Conservation (phyloP, 2,113 vertebrate genomes). For the Lasiurus borealis region DNA sequence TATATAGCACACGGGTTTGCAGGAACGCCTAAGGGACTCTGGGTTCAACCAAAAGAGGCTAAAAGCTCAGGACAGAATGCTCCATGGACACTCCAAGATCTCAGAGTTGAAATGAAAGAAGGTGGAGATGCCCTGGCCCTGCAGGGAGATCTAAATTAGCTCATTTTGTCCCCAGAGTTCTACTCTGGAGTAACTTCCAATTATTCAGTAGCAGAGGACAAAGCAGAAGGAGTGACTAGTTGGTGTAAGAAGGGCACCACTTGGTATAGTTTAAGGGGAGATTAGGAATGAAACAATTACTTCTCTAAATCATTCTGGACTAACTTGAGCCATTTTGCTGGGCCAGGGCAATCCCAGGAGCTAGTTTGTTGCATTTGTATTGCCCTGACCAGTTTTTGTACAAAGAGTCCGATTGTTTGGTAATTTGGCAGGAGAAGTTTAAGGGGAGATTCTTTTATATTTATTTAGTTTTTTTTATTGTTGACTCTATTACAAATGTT, state of each 20-base stretch:
- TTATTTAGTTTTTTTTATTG: not conserved
- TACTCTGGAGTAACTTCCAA: not conserved
- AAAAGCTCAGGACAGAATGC: not conserved
- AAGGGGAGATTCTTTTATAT: not conserved
- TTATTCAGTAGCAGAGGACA: not conserved
- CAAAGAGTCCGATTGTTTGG: constrained; percentile 72
- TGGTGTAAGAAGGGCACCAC: constrained; percentile 7
- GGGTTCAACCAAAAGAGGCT: not conserved
- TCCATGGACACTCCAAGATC: not conserved
- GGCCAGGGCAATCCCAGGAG: not conserved
- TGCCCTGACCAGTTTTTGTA: constrained; percentile 76
- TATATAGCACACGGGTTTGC: not conserved
- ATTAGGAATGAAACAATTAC: constrained; percentile 34
- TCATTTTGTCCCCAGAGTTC: not conserved
- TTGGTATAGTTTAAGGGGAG: not conserved
- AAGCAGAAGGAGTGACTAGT: not conserved
- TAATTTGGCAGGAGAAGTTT: constrained; percentile 48
- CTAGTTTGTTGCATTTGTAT: constrained; percentile 53
- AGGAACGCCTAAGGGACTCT: not conserved
- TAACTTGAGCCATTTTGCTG: constrained; percentile 52
- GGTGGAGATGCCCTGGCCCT: not conserved
- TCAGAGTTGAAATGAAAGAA: not conserved
- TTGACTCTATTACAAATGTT: not conserved
- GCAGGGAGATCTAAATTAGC: not conserved
- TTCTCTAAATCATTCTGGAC: constrained; percentile 50